Percentiles rank a stretch among this genome's conserved stretches.
phyloP scores from a whole-genome alignment of 2,888 invertebrate genomes.

The Adineta ricciae region DNA sequence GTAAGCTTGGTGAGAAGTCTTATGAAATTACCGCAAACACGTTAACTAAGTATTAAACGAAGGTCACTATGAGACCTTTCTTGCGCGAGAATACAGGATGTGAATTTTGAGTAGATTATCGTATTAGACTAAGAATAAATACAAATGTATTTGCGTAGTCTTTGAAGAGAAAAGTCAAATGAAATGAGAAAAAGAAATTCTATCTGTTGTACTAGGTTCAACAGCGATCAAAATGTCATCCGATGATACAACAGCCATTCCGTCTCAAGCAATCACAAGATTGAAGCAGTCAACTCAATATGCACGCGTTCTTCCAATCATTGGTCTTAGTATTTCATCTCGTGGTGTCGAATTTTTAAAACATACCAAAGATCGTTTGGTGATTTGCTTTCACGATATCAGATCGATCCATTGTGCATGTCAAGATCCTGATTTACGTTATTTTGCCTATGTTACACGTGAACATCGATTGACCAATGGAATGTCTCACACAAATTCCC shows the following conservation, averaged over 20 bases:
- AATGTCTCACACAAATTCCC: neutral
- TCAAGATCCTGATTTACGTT: conserved; percentile 33
- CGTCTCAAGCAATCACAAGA: neutral
- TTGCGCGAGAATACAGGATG: too few relatives aligned
- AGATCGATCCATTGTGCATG: conserved; percentile 31
- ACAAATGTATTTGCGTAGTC: too few relatives aligned
- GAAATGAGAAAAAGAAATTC: neutral
- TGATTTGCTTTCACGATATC: conserved; percentile 29
- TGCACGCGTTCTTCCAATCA: neutral
- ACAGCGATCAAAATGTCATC: conserved; percentile 6
- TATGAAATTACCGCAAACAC: neutral
- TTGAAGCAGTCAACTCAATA: conserved; percentile 15
- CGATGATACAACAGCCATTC: neutral
- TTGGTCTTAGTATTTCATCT: conserved; percentile 13
- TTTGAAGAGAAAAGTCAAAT: neutral
- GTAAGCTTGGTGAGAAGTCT: neutral
- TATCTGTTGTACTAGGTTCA: neutral
- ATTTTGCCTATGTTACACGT: conserved; percentile 31
- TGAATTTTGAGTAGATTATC: too few relatives aligned
- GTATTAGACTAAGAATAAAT: too few relatives aligned
- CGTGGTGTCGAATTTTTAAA: conserved; percentile 17
- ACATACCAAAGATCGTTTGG: neutral
- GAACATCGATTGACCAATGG: neutral
- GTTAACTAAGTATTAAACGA: neutral
- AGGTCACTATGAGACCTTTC: neutral